phyloP scores from a whole-genome alignment of 2,888 invertebrate genomes.

The Leucoma salicis region DNA sequence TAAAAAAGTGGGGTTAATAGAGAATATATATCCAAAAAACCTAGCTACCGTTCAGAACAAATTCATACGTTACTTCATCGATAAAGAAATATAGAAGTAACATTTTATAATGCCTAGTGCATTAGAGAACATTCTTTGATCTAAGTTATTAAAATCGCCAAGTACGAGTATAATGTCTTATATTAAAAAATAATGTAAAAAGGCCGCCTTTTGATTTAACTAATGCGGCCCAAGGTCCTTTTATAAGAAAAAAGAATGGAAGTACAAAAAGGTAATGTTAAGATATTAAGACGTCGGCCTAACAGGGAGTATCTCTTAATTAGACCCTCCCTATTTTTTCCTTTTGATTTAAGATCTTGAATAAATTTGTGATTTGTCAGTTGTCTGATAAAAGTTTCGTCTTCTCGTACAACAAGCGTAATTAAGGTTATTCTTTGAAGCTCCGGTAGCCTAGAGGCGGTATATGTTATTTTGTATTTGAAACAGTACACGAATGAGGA shows the following conservation, averaged over 20 bases:
- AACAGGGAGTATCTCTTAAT: constrained; percentile 40
- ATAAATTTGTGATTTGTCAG: constrained; percentile 31
- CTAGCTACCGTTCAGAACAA: too few species aligned
- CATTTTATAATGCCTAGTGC: too few species aligned
- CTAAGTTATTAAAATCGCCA: too few species aligned
- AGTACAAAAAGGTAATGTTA: constrained; percentile 32
- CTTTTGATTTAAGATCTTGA: constrained; percentile 36
- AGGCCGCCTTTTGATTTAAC: neutral
- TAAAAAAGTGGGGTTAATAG: too few species aligned
- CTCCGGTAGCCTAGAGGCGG: constrained; percentile 23
- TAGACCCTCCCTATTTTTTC: constrained; percentile 40
- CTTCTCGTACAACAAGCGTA: constrained; percentile 12
- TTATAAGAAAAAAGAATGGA: constrained; percentile 9
- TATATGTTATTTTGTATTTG: constrained; percentile 29
- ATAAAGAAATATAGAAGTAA: too few species aligned
- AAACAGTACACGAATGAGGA: constrained; percentile 21
- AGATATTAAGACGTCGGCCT: constrained; percentile 35
- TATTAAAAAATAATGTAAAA: too few species aligned
- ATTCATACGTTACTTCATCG: too few species aligned
- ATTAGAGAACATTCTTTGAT: too few species aligned
- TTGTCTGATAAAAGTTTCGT: constrained; percentile 14
- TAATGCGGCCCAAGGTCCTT: neutral
- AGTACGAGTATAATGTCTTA: too few species aligned
- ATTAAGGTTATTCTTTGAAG: constrained; percentile 36
- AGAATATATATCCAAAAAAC: too few species aligned